Evolutionary conservation across 2,888 invertebrate genomes (phyloP).

Genomic region (Malacosoma neustria): DNA sequence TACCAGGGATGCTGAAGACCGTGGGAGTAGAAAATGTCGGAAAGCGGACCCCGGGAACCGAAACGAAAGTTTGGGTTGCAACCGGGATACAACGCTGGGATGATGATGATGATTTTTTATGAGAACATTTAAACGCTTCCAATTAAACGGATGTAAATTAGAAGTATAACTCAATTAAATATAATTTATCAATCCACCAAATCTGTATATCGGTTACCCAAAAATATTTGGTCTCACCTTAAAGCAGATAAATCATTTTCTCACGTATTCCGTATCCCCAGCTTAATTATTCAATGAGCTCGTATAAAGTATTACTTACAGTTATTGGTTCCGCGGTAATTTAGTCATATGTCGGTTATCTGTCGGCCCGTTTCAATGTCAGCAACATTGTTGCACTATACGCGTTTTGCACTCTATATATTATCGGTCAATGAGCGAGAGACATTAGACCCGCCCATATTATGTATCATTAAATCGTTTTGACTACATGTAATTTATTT

Average conservation of each 20-base stretch:
- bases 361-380: conserved; percentile 12
- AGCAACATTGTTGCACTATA: conserved; percentile 14
- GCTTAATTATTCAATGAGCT: conserved; percentile 20
- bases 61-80: too few relatives aligned
- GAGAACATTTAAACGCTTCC: too few relatives aligned
- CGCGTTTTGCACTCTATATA: conserved; percentile 32
- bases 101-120: too few relatives aligned
- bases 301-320: conserved; percentile 27
- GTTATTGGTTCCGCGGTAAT: conserved; percentile 46
- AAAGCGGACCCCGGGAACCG: too few relatives aligned
- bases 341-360: conserved; percentile 55
- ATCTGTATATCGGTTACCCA: too few relatives aligned
- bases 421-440: conserved; percentile 35
- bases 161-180: too few relatives aligned
- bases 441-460: conserved; percentile 19
- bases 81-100: too few relatives aligned
- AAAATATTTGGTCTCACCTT: too few relatives aligned
- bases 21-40: too few relatives aligned
- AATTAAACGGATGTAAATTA: too few relatives aligned
- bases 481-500: conserved; percentile 4
- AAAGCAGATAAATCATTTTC: neutral
- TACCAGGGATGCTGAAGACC: too few relatives aligned
- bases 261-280: conserved; percentile 12
- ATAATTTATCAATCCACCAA: too few relatives aligned
- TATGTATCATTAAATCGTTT: conserved; percentile 34